Evolutionary conservation across 2,888 invertebrate species (phyloP).

Genomic region (Drosophila kambysellisi): DNA sequence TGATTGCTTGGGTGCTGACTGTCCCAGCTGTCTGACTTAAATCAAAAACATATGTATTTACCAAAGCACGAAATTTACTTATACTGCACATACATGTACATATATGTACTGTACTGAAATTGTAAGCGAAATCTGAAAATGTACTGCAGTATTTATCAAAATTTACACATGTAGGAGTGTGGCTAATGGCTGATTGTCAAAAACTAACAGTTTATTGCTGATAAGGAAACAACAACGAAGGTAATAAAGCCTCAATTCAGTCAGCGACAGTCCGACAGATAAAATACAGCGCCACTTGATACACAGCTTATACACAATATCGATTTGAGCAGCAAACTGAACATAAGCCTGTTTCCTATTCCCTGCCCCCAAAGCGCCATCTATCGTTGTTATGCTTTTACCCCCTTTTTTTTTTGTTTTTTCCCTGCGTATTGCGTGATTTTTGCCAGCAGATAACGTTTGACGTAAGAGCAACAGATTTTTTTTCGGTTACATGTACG

Average conservation of each 20-base stretch:
- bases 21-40: conserved; percentile 2
- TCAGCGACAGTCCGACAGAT: conserved; percentile 50
- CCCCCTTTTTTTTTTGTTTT: conserved; percentile 12
- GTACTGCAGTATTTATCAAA: conserved; percentile 19
- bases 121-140: not conserved
- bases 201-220: conserved; percentile 69
- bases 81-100: not conserved
- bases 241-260: conserved; percentile 66
- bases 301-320: conserved; percentile 72
- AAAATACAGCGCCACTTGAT: conserved; percentile 48
- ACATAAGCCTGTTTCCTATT: conserved; percentile 28
- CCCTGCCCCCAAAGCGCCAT: conserved; percentile 1
- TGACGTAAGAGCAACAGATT: conserved; percentile 80
- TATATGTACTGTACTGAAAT: conserved; percentile 20
- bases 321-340: conserved; percentile 56
- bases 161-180: conserved; percentile 39
- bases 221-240: conserved; percentile 70
- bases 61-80: conserved; percentile 61
- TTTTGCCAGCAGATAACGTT: conserved; percentile 69
- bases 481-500: conserved; percentile 52
- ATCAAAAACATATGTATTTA: conserved; percentile 59
- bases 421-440: conserved; percentile 57
- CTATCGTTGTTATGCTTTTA: conserved; percentile 28
- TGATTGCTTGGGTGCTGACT: conserved; percentile 37
- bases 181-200: conserved; percentile 38